Evolutionary conservation across 2,888 invertebrate genomes (phyloP), one percentile per base, ranked within the genome.

Genomic region (Leucophenga maculata): DNA sequence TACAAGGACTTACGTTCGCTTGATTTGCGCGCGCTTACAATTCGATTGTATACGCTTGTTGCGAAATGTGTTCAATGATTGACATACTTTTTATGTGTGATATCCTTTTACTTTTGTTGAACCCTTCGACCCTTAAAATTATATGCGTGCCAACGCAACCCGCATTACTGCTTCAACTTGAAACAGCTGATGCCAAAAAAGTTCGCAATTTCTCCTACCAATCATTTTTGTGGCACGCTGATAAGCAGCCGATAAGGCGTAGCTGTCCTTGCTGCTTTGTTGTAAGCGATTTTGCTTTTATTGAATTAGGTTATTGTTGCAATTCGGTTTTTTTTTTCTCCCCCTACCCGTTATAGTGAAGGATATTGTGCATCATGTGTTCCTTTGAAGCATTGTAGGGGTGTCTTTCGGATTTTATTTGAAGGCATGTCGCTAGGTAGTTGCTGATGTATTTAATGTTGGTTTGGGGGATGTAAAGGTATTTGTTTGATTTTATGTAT

Each of bases 261-360:
- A 16, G 48, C 39, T 54, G 16, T 26, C 44, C 64, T 65, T 76
- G 72, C 69, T 64, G 14, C 48, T 77, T 69, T 71, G 52, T 46
- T 64, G 67, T 76, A 64, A 46, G 13, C 31, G n/a, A 73, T 80
- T 77, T 79, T 70, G 55, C 76, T 72, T 78, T 78, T 73, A 82
- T 82, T 78, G 77, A 79, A 84, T 82, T 80, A 69, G 75, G 72
- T 78, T 75, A 80, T 81, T 82, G 84, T 84, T 84, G 83, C 81
- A 80, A 73, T 76, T 64, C 22, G 14, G 18, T 11, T 18, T 64
- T 62, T 26, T 16, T 3, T 26, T 57, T 22, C 14, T 31, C n/a
- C n/a, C n/a, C n/a, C n/a, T n/a, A n/a, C n/a, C n/a, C 57, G 6
- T 26, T n/a, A 22, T 18, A 13, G 6, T 26, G 57, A 9, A 57